These are phyloP conservation scores for Eurystomus gularis DNA, from an alignment of 2,113 vertebrate genomes.

Conservation along the genomic window DNA sequence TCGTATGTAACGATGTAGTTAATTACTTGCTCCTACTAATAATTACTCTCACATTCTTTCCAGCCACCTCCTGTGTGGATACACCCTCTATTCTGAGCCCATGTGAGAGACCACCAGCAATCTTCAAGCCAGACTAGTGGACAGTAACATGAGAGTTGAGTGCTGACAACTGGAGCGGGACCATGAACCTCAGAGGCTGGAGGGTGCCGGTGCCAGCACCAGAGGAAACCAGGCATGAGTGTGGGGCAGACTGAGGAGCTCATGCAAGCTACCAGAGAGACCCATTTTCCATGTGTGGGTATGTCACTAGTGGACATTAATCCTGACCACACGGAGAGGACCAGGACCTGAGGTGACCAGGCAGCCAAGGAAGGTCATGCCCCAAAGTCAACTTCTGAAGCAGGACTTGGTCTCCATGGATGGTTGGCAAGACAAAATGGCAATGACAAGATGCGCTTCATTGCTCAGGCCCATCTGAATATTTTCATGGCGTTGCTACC, in stretches of 20 bases:
- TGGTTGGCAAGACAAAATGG: neutral
- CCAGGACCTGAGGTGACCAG: neutral
- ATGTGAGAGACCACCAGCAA: neutral
- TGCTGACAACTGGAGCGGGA: neutral
- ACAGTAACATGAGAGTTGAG: neutral
- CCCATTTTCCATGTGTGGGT: neutral
- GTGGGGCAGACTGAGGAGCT: neutral
- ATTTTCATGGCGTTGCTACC: neutral
- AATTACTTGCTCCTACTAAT: accelerated
- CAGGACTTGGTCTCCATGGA: neutral
- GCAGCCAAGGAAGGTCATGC: neutral
- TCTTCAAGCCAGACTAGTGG: neutral
- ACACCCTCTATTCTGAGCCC: neutral
- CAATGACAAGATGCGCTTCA: neutral
- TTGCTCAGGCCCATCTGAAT: neutral
- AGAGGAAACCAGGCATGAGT: neutral
- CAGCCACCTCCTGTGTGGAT: neutral
- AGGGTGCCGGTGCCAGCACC: neutral
- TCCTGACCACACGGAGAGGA: neutral
- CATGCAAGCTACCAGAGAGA: neutral
- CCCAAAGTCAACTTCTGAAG: neutral
- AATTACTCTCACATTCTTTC: neutral
- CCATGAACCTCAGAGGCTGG: accelerated
- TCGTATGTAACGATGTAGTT: neutral
- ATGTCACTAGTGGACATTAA: accelerated